phyloP scores from a whole-genome alignment of 2,888 invertebrate species.

The Vesta saturnalis region DNA sequence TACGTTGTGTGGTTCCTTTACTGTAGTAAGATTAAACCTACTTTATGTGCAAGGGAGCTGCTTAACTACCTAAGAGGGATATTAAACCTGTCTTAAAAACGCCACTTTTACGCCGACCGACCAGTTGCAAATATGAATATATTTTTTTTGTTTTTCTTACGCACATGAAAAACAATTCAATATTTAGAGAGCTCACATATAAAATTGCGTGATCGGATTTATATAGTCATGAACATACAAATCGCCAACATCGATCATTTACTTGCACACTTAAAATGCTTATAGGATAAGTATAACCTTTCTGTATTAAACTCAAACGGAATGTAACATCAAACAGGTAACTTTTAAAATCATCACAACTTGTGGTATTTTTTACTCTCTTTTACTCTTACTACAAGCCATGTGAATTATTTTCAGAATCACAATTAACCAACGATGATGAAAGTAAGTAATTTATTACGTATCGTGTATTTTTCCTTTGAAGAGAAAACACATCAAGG shows the following conservation, averaged over 20 bases:
- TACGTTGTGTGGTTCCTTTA: conserved; percentile 13
- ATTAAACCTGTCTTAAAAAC: conserved; percentile 36
- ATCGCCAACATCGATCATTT: conserved; percentile 32
- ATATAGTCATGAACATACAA: conserved; percentile 25
- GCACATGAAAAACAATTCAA: not conserved
- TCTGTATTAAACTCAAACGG: conserved; percentile 14
- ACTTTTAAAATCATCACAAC: conserved; percentile 26
- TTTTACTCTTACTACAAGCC: not conserved
- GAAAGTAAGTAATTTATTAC: too few species aligned
- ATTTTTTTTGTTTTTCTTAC: not conserved
- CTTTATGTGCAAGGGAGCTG: conserved; percentile 35
- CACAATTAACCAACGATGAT: too few species aligned
- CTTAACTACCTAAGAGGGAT: conserved; percentile 34
- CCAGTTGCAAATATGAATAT: conserved; percentile 24
- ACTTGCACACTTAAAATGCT: conserved; percentile 29
- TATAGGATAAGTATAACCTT: conserved; percentile 26
- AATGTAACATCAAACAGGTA: conserved; percentile 38
- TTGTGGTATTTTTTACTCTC: not conserved
- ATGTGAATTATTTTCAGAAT: too few species aligned
- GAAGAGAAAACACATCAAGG: not conserved
- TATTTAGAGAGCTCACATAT: not conserved
- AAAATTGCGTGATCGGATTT: conserved; percentile 20
- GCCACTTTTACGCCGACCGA: conserved; percentile 26
- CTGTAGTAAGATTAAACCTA: conserved; percentile 29
- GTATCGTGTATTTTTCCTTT: too few species aligned